These are phyloP conservation scores for Notiomystis cincta DNA, from an alignment of 2,113 vertebrate species.

Conservation along the genomic window DNA sequence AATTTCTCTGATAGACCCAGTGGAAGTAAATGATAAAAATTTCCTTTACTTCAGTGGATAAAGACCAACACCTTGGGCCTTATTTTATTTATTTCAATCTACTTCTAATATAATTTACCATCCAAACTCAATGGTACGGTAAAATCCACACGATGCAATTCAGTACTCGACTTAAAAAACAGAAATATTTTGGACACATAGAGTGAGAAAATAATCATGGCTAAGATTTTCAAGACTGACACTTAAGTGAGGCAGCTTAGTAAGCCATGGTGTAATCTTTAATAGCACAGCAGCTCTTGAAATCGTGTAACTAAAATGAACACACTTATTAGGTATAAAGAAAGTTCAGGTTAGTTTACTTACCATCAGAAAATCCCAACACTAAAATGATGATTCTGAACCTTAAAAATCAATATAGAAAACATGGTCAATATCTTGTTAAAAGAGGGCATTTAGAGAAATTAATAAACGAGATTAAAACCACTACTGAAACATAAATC, in stretches of 20 bases:
- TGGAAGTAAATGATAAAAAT: neutral
- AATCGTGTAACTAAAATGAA: neutral
- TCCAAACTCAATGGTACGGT: fast-evolving
- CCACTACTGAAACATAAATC: neutral
- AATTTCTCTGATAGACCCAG: neutral
- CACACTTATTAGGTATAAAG: neutral
- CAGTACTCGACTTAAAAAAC: neutral
- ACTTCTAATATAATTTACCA: neutral
- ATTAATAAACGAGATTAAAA: neutral
- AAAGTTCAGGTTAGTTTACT: neutral
- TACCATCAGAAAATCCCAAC: neutral
- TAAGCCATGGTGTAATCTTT: neutral
- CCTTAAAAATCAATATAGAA: neutral
- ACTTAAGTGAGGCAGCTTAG: neutral
- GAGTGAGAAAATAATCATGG: neutral
- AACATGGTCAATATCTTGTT: neutral
- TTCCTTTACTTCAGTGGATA: neutral
- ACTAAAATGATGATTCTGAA: neutral
- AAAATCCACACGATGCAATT: neutral
- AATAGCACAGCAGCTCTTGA: neutral
- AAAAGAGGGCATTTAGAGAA: neutral
- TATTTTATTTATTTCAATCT: neutral
- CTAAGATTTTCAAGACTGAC: neutral
- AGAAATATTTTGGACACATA: neutral
- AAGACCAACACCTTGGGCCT: neutral